A percentile compares a stretch with the other conserved stretches of the same genome.
Evolutionary conservation across 2,797 vertebrate species (phyloP).

Genomic region (Melanotaenia boesemani): DNA sequence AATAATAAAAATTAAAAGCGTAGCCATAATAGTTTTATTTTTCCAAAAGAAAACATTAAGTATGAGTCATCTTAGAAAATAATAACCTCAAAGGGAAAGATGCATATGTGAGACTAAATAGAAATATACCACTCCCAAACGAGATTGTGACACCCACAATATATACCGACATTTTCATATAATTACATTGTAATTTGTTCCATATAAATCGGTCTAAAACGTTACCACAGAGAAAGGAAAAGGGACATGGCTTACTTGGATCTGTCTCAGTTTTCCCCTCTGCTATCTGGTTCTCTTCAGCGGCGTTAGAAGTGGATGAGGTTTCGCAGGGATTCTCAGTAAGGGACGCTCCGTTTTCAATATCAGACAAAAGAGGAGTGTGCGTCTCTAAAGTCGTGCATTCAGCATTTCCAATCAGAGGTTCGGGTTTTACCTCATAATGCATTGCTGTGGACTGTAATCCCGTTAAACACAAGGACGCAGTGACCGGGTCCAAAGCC

Average conservation of each 20-base stretch:
- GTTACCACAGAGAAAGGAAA: conserved; percentile 9
- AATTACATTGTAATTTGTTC: not conserved
- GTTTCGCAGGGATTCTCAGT: conserved; percentile 86
- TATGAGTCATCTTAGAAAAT: no score
- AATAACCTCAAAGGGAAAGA: no score
- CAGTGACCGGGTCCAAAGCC: conserved; percentile 92
- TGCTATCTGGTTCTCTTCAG: conserved; percentile 85
- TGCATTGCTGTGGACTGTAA: conserved; percentile 91
- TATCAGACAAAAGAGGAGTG: conserved; percentile 93
- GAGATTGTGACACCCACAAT: not conserved
- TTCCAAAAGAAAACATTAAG: no score
- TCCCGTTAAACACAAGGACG: conserved; percentile 93
- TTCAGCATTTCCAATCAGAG: conserved; percentile 90
- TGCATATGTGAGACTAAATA: not conserved
- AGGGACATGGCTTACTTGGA: conserved; percentile 88
- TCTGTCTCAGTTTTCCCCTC: conserved; percentile 87
- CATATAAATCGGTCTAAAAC: not conserved
- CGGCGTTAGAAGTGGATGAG: conserved; percentile 76
- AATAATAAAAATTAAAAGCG: no score
- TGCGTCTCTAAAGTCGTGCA: conserved; percentile 94
- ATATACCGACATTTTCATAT: not conserved
- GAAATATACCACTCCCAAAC: not conserved
- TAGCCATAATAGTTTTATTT: no score
- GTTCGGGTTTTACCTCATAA: conserved; percentile 96
- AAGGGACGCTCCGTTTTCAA: conserved; percentile 88